phyloP scores from a whole-genome alignment of 2,797 vertebrate species.

The Coilia nasus region DNA sequence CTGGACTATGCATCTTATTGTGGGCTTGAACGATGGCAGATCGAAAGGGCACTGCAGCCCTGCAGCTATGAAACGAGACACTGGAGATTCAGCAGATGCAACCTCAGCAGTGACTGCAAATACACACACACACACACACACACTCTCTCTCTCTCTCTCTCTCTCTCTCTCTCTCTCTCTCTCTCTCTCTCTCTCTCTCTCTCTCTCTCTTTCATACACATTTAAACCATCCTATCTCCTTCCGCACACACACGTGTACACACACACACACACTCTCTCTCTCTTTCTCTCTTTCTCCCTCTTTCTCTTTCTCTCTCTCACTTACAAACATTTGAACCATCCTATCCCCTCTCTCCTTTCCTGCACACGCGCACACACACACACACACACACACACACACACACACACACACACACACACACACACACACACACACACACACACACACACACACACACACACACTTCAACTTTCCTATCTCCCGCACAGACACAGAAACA shows the following conservation, averaged over 20 bases:
- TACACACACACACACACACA: neutral
- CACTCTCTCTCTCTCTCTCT: no score
- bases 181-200: no score
- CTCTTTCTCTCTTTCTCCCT: no score
- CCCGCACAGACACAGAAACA: no score
- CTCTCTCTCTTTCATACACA: no score
- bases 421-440: neutral
- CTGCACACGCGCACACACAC: neutral
- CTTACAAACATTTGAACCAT: no score
- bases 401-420: neutral
- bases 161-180: no score
- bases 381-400: neutral
- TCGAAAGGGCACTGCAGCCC: neutral
- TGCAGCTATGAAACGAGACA: neutral
- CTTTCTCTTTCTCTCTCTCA: no score
- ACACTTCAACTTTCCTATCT: neutral
- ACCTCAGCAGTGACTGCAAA: neutral
- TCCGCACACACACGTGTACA: no score
- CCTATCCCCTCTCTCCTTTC: no score
- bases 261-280: no score
- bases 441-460: neutral
- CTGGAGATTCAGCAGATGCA: slow-evolving; percentile 1
- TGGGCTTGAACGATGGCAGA: neutral
- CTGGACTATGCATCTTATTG: neutral
- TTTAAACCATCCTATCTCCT: no score